Evolutionary conservation across 2,888 invertebrate genomes (phyloP).

Genomic region (Eupithecia insigniata): DNA sequence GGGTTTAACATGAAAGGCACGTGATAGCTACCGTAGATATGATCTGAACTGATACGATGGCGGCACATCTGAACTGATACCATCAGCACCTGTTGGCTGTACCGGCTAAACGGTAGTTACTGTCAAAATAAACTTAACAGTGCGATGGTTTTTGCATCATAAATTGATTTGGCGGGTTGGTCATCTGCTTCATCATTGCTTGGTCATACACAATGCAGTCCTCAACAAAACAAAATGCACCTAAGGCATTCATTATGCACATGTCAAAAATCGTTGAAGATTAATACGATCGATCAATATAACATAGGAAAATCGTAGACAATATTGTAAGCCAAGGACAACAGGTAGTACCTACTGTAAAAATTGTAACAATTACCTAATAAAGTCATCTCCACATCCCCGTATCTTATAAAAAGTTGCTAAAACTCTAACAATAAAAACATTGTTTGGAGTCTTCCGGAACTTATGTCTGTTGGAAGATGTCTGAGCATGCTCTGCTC

Average conservation of each 20-base stretch:
- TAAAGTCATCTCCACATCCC: too few species aligned
- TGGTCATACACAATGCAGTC: too few species aligned
- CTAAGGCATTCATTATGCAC: not conserved
- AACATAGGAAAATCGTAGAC: too few species aligned
- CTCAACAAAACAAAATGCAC: not conserved
- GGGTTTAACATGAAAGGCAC: slow-evolving; percentile 23
- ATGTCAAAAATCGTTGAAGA: not conserved
- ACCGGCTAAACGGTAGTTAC: slow-evolving; percentile 18
- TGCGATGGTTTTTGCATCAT: slow-evolving; percentile 9
- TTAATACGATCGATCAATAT: not conserved
- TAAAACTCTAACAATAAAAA: not conserved
- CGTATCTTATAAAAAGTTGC: not conserved
- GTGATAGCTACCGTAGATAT: slow-evolving; percentile 27
- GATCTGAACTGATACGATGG: too few species aligned
- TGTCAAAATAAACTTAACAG: slow-evolving; percentile 21
- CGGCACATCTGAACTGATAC: slow-evolving; percentile 28
- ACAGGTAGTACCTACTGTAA: not conserved
- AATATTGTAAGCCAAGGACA: not conserved
- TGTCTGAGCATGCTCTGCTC: slow-evolving; percentile 43
- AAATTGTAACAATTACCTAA: not conserved
- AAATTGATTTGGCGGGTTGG: not conserved
- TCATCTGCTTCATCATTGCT: too few species aligned
- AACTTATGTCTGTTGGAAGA: slow-evolving; percentile 4
- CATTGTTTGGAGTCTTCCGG: not conserved
- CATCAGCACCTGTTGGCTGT: slow-evolving; percentile 19